Conservation (phyloP, 1,140 invertebrate species). For the Pteromalus puparum region DNA sequence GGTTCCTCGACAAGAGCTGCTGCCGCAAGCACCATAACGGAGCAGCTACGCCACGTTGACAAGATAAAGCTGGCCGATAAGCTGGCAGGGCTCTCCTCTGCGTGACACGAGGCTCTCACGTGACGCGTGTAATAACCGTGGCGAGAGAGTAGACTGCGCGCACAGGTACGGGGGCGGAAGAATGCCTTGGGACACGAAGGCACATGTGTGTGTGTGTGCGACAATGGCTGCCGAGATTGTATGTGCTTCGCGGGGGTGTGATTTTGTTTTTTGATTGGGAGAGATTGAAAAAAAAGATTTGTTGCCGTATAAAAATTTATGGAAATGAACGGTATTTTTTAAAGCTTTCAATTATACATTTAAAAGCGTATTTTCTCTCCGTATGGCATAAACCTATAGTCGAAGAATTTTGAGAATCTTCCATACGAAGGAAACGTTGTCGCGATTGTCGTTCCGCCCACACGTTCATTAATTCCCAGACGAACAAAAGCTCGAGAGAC, state of each 20-base stretch:
- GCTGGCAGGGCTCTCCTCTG: constrained; percentile 61
- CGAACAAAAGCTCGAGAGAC: constrained; percentile 51
- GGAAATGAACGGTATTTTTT: too few relatives aligned
- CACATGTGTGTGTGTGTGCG: too few relatives aligned
- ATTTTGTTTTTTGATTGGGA: not conserved
- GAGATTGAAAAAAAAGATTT: too few relatives aligned
- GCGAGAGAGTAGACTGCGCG: constrained; percentile 62
- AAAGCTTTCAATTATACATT: too few relatives aligned
- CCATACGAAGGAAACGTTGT: not conserved
- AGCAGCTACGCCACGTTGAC: constrained; percentile 66
- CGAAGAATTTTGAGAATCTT: too few relatives aligned
- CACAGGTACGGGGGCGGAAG: constrained; percentile 50
- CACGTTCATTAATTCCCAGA: not conserved
- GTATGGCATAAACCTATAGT: too few relatives aligned
- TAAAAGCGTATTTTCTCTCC: too few relatives aligned
- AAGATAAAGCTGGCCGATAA: constrained; percentile 74
- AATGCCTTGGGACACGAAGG: not conserved
- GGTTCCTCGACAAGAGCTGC: not conserved
- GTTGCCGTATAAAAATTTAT: too few relatives aligned
- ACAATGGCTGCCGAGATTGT: not conserved
- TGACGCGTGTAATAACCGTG: constrained; percentile 76
- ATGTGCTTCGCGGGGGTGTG: not conserved
- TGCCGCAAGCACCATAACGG: constrained; percentile 69
- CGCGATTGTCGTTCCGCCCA: not conserved
- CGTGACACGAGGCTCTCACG: constrained; percentile 70